Base-by-base conservation (phyloP, 2,113 vertebrate genomes). In the Lagopus leucura region DNA sequence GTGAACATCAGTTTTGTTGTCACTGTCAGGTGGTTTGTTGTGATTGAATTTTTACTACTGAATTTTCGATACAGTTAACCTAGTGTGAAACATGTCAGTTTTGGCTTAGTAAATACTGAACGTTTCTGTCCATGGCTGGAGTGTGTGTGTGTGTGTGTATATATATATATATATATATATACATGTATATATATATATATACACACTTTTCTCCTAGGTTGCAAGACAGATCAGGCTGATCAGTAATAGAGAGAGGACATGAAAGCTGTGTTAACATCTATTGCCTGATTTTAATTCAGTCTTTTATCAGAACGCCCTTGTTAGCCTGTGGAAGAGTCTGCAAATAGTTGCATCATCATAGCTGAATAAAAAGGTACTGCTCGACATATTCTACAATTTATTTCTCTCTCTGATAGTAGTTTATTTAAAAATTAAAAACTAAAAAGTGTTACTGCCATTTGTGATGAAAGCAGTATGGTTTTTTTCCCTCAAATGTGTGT, bases 311-410 rank as follows among this genome's bases (percentile, higher is more conserved):
- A 93, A 96, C 50, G 54, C 38, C 30, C 81, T 84, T 86, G 60
- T 88, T 81, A 88, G 50, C 47, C 81, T 93, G 45, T 87, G 83
- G 88, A 87, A 71, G 58, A 58, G 34, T 74, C 36, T 90, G 74
- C 43, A 43, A 60, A 18, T 40, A 90, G 88, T 67, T 88, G 47
- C 38, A 32, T 94, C 70, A 40, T 74, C 74, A 25, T 75, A 81
- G 94, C 22, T 95, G 87, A 95, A 94, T 96, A 96, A 95, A 32
- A 82, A 97, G 65, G 61, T 93, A 38, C 66, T 94, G 76, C 57
- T 95, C 82, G 92, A 58, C 47, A n/a, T 85, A 76, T 13, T 54
- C 61, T 42, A 28, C 61, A 92, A 86, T 63, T 30, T 74, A 89
- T 72, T 52, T 82, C 40, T 66, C 32, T 72, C 32, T 86, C 91